Evolutionary conservation across 2,797 vertebrate species (phyloP), one percentile per base, ranked within the genome.

Genomic region (Pterois miles): DNA sequence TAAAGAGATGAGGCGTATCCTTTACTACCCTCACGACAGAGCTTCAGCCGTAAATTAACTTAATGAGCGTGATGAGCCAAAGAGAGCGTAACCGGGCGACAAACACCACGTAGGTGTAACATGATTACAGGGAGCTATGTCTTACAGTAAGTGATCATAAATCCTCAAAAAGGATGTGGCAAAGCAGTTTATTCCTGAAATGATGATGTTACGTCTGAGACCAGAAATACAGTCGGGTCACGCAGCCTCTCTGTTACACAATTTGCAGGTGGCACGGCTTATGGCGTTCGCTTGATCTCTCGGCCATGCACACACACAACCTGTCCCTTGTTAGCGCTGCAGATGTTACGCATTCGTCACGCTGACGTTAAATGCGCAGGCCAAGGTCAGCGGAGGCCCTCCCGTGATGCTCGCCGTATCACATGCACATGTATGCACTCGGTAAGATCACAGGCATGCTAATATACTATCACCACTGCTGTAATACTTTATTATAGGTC

Each of bases 261-360:
- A 38, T 16, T 53, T 4, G 18, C 52, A 70, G 62, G 63, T 80
- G 69, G 71, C 11, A 6, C 23, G 25, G 43, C 10, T 57, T 46
- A 27, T 22, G 10, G 9, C 8, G 59, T 56, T 34, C 2, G 25
- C 65, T 71, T 54, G 29, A 77, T 73, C 40, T 70, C 13, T 23
- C 36, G 6, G 9, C 33, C 7, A 62, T 8, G 31, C n/a, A 14
- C 43, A 54, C 59, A 36, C 48, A 48, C 53, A 59, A 72, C 62
- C 79, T 74, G 69, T 56, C 64, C 69, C 78, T 78, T 31, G 75
- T 90, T 88, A 89, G 74, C 11, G 0, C 52, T 18, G 70, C 92
- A 94, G 86, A 90, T 92, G 92, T 90, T 90, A 23, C 4, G 6
- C 80, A 82, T 94, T 91, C 88, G 87, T 93, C 91, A 91, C 75